Evolutionary conservation across 92 coral and sea anemone genomes (phyloP).

Genomic region (Actinostola sp.): DNA sequence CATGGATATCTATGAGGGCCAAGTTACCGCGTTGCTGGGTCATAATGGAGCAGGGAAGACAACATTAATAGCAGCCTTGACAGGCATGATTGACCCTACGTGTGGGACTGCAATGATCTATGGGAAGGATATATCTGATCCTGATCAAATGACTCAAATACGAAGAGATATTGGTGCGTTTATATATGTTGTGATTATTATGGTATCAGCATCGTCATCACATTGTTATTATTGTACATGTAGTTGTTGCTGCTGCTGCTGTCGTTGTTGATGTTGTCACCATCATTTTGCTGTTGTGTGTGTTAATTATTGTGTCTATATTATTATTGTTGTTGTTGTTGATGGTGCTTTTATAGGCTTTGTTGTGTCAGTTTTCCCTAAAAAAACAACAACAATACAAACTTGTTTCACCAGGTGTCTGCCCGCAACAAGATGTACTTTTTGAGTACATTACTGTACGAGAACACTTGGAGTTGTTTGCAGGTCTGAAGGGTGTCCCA

Average conservation of each 20-base stretch:
- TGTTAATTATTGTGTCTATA: too few relatives aligned
- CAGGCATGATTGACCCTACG: conserved; percentile 79
- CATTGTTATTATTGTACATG: too few relatives aligned
- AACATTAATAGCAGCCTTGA: conserved; percentile 79
- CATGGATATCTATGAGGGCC: conserved; percentile 94
- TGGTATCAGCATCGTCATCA: too few relatives aligned
- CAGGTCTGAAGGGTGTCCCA: conserved; percentile 71
- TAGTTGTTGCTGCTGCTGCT: too few relatives aligned
- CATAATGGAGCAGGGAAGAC: conserved; percentile 98
- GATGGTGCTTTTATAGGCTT: too few relatives aligned
- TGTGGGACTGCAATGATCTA: conserved; percentile 76
- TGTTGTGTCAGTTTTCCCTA: neutral
- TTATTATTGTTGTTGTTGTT: too few relatives aligned
- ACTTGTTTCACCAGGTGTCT: conserved; percentile 54
- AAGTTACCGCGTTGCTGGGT: conserved; percentile 89
- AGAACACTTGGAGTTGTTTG: conserved; percentile 81
- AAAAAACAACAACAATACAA: neutral
- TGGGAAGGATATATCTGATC: conserved; percentile 76
- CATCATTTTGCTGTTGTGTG: too few relatives aligned
- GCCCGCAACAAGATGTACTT: conserved; percentile 87
- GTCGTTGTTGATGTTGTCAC: too few relatives aligned
- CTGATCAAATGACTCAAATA: conserved; percentile 59
- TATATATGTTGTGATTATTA: too few relatives aligned
- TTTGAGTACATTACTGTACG: conserved; percentile 78
- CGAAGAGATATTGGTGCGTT: conserved; percentile 78